Evolutionary conservation across 2,888 invertebrate species (phyloP).

Genomic region (Salpingus planirostris): DNA sequence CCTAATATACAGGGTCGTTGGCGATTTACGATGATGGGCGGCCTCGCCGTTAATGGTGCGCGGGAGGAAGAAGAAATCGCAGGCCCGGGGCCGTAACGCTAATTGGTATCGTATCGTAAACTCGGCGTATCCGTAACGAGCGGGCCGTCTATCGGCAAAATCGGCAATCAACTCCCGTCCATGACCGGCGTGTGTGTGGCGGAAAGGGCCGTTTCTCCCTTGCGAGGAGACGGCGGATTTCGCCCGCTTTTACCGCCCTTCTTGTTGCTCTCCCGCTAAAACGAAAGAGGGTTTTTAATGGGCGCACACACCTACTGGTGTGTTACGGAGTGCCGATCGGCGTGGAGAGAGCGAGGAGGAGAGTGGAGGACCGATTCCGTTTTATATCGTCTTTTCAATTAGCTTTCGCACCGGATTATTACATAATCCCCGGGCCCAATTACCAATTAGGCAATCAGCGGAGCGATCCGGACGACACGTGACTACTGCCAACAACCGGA

Average conservation of each 20-base stretch:
- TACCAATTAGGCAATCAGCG: too few relatives aligned
- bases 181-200: too few relatives aligned
- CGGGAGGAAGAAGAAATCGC: conserved; percentile 17
- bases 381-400: conserved; percentile 16
- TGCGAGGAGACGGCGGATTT: too few relatives aligned
- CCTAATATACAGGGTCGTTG: too few relatives aligned
- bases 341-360: conserved; percentile 1
- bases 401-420: conserved; percentile 12
- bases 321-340: too few relatives aligned
- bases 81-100: conserved; percentile 28
- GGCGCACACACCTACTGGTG: conserved; percentile 13
- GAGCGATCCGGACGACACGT: too few relatives aligned
- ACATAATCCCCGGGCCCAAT: conserved; percentile 19
- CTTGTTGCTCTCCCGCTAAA: conserved; percentile 17
- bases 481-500: too few relatives aligned
- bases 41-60: too few relatives aligned
- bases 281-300: conserved; percentile 16
- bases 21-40: too few relatives aligned
- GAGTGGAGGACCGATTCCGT: conserved; percentile 9
- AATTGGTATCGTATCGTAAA: conserved; percentile 34
- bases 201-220: too few relatives aligned
- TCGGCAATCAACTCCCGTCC: conserved; percentile 33
- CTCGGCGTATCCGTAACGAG: conserved; percentile 31
- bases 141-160: conserved; percentile 31
- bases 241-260: conserved; percentile 15